Evolutionary conservation across 2,888 invertebrate genomes (phyloP).

Genomic region (Hypolimnas misippus): DNA sequence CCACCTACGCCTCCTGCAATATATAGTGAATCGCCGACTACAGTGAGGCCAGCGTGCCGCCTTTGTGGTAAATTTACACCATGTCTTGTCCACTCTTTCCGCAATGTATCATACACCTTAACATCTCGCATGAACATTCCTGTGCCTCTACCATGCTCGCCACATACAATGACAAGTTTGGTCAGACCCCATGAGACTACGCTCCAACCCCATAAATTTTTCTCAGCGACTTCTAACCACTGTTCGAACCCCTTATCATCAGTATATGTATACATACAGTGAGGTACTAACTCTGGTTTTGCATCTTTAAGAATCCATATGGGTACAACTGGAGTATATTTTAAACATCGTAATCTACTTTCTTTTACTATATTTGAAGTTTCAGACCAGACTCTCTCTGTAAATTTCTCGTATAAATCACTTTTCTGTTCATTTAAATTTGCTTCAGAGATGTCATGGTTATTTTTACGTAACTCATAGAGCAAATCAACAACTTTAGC

Average conservation of each 20-base stretch:
- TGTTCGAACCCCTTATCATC: conserved; percentile 56
- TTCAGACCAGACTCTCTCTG: conserved; percentile 65
- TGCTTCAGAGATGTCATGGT: conserved; percentile 45
- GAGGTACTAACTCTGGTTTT: conserved; percentile 53
- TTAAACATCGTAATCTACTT: conserved; percentile 54
- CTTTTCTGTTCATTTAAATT: conserved; percentile 48
- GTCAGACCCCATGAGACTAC: conserved; percentile 64
- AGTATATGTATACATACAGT: conserved; percentile 60
- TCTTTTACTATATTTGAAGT: conserved; percentile 55
- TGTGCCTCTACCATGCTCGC: conserved; percentile 69
- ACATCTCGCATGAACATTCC: conserved; percentile 68
- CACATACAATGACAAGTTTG: conserved; percentile 67
- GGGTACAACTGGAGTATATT: conserved; percentile 57
- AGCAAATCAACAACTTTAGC: conserved; percentile 63
- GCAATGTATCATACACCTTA: conserved; percentile 66
- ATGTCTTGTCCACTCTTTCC: conserved; percentile 65
- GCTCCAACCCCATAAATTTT: conserved; percentile 74
- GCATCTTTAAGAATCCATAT: conserved; percentile 56
- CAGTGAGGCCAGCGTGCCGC: conserved; percentile 65
- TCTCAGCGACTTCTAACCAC: conserved; percentile 69
- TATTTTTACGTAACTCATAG: conserved; percentile 46
- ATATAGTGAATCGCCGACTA: conserved; percentile 61
- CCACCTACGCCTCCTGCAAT: conserved; percentile 74
- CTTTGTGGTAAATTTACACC: conserved; percentile 63
- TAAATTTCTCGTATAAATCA: conserved; percentile 55